phyloP scores from a whole-genome alignment of 2,113 vertebrate genomes.

The Hucho hucho region DNA sequence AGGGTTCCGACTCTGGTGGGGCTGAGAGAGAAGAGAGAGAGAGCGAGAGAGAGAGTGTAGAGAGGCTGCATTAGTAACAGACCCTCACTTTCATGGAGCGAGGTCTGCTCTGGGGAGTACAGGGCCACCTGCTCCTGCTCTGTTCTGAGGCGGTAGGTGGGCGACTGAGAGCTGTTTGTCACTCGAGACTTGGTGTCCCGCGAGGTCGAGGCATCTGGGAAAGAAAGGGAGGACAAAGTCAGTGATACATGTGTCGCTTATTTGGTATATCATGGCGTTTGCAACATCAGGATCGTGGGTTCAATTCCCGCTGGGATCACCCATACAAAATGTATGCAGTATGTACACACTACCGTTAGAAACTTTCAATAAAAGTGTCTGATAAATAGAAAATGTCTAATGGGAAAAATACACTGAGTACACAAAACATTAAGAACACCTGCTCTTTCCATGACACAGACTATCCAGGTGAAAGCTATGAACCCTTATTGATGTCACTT shows the following conservation, averaged over 20 bases:
- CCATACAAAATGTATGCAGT: too few species aligned
- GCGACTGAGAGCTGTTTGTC: conserved; percentile 82
- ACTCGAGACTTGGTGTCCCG: conserved; percentile 79
- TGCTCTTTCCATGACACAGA: not conserved
- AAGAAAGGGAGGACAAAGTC: conserved; percentile 27
- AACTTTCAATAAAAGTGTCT: too few species aligned
- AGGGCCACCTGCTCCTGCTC: conserved; percentile 86
- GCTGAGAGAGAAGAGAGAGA: conserved; percentile 37
- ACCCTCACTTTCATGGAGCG: conserved; percentile 99
- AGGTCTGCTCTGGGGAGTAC: conserved; percentile 90
- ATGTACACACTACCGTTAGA: too few species aligned
- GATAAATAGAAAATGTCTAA: too few species aligned
- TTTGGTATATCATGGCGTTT: too few species aligned
- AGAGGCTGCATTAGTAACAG: conserved; percentile 74
- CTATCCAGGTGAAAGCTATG: too few species aligned
- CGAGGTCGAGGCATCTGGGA: conserved; percentile 81
- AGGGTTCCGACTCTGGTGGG: not conserved
- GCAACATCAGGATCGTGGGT: too few species aligned
- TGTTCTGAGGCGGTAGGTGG: conserved; percentile 83
- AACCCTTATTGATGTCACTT: too few species aligned
- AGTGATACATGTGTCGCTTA: not conserved
- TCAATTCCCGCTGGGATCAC: too few species aligned
- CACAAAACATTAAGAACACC: not conserved
- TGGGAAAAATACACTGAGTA: not conserved
- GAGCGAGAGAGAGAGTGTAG: conserved; percentile 67